phyloP scores from a whole-genome alignment of 2,113 vertebrate genomes.

The Pogona vitticeps region DNA sequence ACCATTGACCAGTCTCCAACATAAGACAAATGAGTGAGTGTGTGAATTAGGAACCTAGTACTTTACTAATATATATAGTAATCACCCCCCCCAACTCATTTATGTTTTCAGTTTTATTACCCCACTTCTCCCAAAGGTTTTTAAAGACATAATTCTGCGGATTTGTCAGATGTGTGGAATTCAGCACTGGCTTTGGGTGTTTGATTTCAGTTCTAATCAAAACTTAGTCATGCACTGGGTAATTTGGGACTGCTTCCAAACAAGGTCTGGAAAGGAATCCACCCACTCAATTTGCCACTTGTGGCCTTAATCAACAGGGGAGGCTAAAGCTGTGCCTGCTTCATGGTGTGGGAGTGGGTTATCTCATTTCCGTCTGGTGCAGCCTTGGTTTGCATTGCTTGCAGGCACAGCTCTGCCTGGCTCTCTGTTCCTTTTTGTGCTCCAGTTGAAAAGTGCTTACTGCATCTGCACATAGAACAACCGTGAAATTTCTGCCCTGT shows the following conservation, averaged over 20 bases:
- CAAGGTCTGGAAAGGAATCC: neutral
- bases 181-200: neutral
- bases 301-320: slow-evolving; percentile 20
- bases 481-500: neutral
- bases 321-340: neutral
- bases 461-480: neutral
- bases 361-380: neutral
- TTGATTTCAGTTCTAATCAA: neutral
- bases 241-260: slow-evolving; percentile 27
- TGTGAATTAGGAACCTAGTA: neutral
- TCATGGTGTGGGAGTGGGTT: neutral
- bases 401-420: neutral
- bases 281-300: neutral
- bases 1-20: neutral
- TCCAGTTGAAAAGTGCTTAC: neutral
- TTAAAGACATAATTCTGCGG: slow-evolving; percentile 1
- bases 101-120: neutral
- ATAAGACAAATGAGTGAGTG: neutral
- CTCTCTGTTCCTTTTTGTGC: neutral
- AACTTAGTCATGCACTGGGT: neutral
- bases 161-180: slow-evolving; percentile 16
- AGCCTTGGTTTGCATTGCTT: neutral
- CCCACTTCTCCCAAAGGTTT: neutral
- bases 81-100: neutral
- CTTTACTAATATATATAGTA: slow-evolving; percentile 5